Percentiles rank a stretch among this genome's conserved stretches.
phyloP scores from a whole-genome alignment of 2,113 vertebrate genomes.

The Corvus cornix region DNA sequence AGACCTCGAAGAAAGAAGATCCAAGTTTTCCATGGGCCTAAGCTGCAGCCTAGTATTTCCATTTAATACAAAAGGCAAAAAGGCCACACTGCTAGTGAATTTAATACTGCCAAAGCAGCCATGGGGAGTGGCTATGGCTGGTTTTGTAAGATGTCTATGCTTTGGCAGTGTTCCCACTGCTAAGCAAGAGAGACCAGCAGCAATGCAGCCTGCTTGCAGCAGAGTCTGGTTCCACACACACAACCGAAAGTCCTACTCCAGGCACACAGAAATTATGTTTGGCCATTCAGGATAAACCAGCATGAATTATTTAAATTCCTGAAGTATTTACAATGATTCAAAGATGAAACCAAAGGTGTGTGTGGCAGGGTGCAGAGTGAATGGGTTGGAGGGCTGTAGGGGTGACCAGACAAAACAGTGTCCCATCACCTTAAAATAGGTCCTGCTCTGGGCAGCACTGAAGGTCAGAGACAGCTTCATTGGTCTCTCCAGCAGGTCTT shows the following conservation, averaged over 20 bases:
- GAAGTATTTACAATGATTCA: background rate
- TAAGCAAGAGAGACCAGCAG: background rate
- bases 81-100: background rate
- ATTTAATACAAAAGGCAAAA: background rate
- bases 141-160: background rate
- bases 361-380: background rate
- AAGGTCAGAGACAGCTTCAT: background rate
- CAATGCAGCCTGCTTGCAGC: background rate
- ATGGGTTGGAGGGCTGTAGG: background rate
- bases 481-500: background rate
- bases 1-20: background rate
- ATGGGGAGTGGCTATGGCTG: background rate
- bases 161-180: background rate
- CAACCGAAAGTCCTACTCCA: background rate
- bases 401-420: background rate
- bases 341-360: background rate
- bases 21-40: background rate
- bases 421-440: background rate
- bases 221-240: background rate
- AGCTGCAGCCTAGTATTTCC: background rate
- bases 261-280: background rate
- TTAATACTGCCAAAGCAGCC: background rate
- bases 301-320: background rate
- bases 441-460: background rate
- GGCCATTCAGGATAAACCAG: background rate